Percentiles rank a stretch among this genome's conserved stretches.
These are phyloP conservation scores for Hystrix brachyura DNA, from an alignment of 2,113 vertebrate genomes.

Conservation along the genomic window DNA sequence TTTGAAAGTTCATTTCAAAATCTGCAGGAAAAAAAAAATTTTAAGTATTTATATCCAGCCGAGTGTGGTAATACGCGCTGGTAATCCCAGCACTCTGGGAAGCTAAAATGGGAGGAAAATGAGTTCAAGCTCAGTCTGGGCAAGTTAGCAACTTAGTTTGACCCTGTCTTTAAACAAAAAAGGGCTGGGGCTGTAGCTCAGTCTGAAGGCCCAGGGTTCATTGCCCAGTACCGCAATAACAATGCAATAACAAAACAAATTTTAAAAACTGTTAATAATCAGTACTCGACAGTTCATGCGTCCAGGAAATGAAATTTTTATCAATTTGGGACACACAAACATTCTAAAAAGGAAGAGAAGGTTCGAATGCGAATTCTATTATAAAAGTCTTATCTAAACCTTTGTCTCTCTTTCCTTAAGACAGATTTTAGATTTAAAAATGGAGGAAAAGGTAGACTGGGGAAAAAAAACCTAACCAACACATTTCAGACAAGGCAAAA, in stretches of 20 bases:
- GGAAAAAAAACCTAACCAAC: not conserved
- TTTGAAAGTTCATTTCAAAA: constrained; percentile 46
- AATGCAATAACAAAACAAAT: not conserved
- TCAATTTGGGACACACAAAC: not conserved
- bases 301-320: constrained; percentile 27
- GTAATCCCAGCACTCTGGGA: not conserved
- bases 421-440: constrained; percentile 20
- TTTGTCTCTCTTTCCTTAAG: not conserved
- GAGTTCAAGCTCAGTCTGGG: not conserved
- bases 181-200: not conserved
- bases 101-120: not conserved
- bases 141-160: not conserved
- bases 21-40: not conserved
- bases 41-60: not conserved
- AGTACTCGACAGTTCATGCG: not conserved
- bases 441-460: not conserved
- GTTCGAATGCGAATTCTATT: not conserved
- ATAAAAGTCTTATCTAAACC: not conserved
- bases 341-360: not conserved
- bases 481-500: not conserved
- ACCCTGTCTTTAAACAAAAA: not conserved
- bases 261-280: not conserved
- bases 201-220: not conserved
- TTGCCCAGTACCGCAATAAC: not conserved
- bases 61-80: not conserved